Evolutionary conservation across 2,113 vertebrate species (phyloP).

Genomic region (Pelecanus crispus): DNA sequence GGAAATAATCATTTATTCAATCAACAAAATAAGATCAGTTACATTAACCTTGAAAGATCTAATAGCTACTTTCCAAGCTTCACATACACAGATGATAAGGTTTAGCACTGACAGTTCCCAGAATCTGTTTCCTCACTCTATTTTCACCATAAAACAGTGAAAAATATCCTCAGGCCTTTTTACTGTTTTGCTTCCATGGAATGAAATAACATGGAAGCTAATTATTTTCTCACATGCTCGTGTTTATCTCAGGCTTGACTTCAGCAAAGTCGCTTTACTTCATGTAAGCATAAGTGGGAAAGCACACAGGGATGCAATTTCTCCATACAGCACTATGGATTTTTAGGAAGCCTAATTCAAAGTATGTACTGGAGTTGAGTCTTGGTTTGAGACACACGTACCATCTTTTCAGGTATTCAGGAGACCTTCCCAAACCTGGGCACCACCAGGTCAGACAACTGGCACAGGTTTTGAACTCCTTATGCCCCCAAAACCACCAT

Average conservation of each 20-base stretch:
- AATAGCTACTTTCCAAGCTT: background rate
- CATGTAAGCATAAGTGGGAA: background rate
- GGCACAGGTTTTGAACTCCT: background rate
- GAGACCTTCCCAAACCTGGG: background rate
- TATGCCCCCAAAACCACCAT: background rate
- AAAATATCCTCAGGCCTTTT: background rate
- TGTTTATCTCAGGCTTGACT: background rate
- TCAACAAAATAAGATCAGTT: conserved; percentile 24
- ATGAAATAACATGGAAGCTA: background rate
- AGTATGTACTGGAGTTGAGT: background rate
- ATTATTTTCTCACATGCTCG: background rate
- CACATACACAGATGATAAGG: background rate
- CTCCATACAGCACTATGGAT: background rate
- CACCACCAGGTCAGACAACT: background rate
- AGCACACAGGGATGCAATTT: background rate
- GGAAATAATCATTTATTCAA: conserved; percentile 57
- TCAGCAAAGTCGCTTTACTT: background rate
- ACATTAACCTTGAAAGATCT: conserved; percentile 25
- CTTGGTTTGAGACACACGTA: background rate
- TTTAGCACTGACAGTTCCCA: background rate
- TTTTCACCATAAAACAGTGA: background rate
- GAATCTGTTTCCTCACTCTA: background rate
- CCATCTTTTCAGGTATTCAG: background rate
- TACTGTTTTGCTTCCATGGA: background rate
- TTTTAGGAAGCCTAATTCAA: background rate